Evolutionary conservation across 2,113 vertebrate species (phyloP).

Genomic region (Piaya cayana): DNA sequence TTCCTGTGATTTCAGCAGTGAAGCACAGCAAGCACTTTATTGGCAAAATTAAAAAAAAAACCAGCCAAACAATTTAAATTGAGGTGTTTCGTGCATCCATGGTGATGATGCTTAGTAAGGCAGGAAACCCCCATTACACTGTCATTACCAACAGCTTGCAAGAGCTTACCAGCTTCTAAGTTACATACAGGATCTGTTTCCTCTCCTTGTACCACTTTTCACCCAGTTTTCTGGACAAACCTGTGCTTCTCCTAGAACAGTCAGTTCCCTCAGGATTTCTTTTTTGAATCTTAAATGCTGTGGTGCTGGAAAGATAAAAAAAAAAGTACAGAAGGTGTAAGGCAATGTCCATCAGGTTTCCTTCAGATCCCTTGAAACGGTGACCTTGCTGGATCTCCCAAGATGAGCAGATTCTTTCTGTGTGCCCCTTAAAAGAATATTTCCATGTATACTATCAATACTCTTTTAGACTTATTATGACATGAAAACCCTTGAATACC

Average conservation of each 20-base stretch:
- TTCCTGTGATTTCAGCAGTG: slow-evolving; percentile 24
- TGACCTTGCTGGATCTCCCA: not conserved
- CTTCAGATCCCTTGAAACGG: not conserved
- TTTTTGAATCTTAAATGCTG: not conserved
- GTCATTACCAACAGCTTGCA: not conserved
- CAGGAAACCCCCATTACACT: not conserved
- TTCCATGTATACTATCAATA: not conserved
- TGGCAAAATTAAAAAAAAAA: not conserved
- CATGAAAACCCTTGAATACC: not conserved
- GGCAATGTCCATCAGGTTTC: not conserved
- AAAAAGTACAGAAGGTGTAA: not conserved
- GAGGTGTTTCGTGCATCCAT: not conserved
- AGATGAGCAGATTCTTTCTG: not conserved
- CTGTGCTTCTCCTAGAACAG: not conserved
- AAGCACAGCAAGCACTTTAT: not conserved
- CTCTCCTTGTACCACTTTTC: not conserved
- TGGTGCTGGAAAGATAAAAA: not conserved
- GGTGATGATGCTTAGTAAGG: not conserved
- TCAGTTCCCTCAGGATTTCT: not conserved
- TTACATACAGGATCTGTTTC: not conserved
- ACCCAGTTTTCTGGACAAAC: not conserved
- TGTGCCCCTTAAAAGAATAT: not conserved
- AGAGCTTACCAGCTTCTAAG: not conserved
- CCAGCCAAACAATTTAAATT: not conserved
- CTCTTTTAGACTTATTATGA: not conserved